These are phyloP conservation scores for Colletes latitarsis DNA, from an alignment of 1,140 invertebrate genomes.

Conservation along the genomic window DNA sequence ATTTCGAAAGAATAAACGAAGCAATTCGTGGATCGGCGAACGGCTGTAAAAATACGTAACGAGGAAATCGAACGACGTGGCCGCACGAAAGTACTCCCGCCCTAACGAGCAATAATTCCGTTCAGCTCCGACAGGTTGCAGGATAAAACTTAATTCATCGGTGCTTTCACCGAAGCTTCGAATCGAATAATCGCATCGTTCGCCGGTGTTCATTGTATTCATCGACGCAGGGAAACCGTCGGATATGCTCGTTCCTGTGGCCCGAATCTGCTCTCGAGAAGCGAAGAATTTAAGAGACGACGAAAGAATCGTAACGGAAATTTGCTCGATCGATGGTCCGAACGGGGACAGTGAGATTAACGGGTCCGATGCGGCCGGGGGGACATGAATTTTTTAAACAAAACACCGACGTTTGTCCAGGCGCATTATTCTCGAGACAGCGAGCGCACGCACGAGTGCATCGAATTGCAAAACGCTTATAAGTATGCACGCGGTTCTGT, in stretches of 20 bases:
- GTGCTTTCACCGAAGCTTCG: constrained; percentile 40
- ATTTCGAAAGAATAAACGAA: too few relatives aligned
- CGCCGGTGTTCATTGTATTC: constrained; percentile 9
- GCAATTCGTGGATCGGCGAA: too few relatives aligned
- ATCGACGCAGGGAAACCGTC: background rate
- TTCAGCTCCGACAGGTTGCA: constrained; percentile 46
- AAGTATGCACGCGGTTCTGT: constrained; percentile 18
- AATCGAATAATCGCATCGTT: constrained; percentile 26
- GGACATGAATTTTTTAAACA: constrained; percentile 8
- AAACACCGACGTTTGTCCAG: background rate
- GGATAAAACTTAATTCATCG: constrained; percentile 39
- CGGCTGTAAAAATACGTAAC: background rate
- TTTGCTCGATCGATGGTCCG: background rate
- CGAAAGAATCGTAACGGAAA: constrained; percentile 22
- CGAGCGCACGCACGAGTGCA: constrained; percentile 27
- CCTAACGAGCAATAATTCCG: constrained; percentile 46
- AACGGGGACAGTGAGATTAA: constrained; percentile 19
- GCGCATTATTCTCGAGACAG: constrained; percentile 6
- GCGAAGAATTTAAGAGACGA: background rate
- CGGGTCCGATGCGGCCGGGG: constrained; percentile 2
- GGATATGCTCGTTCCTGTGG: background rate
- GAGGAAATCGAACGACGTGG: constrained; percentile 6
- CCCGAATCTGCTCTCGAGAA: background rate
- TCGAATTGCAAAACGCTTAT: constrained; percentile 43
- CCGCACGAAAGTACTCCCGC: constrained; percentile 7